A percentile compares a stretch with the other conserved stretches of the same genome.
Evolutionary conservation across 2,888 invertebrate genomes (phyloP).

Genomic region (Pseudococcus jackbeardsleyi): DNA sequence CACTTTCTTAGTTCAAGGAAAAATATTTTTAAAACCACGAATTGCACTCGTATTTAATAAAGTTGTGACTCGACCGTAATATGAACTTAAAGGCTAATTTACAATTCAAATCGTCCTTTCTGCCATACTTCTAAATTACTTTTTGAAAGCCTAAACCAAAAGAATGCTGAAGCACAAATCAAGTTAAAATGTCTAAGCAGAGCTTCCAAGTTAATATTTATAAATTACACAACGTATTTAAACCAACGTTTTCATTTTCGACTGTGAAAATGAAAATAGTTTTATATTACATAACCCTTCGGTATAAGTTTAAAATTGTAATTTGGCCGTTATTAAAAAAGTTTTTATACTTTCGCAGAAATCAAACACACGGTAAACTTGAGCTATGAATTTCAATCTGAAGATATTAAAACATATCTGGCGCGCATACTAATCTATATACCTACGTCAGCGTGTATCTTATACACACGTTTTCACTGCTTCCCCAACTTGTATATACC

Average conservation of each 20-base stretch:
- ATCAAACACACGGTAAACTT: conserved; percentile 39
- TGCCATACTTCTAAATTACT: conserved; percentile 19
- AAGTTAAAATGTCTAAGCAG: not conserved
- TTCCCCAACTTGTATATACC: not conserved
- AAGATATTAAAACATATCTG: conserved; percentile 43
- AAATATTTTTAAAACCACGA: not conserved
- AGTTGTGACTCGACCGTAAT: not conserved
- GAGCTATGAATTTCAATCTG: conserved; percentile 45
- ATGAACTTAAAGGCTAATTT: not conserved
- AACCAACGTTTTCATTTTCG: conserved; percentile 36
- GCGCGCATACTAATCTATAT: conserved; percentile 10
- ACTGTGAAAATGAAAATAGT: conserved; percentile 43
- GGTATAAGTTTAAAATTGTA: conserved; percentile 30
- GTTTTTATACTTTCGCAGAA: conserved; percentile 14
- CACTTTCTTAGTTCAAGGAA: not conserved
- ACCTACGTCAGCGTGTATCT: not conserved
- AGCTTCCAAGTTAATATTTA: conserved; percentile 26
- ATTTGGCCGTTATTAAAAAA: conserved; percentile 39
- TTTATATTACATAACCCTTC: conserved; percentile 35
- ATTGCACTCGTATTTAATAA: conserved; percentile 8
- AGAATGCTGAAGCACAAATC: not conserved
- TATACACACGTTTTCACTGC: not conserved
- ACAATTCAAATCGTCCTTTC: conserved; percentile 32
- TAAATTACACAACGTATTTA: conserved; percentile 45
- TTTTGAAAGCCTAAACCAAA: conserved; percentile 28